Evolutionary conservation across 2,113 vertebrate genomes (phyloP).

Genomic region (Sinosuthora webbiana): DNA sequence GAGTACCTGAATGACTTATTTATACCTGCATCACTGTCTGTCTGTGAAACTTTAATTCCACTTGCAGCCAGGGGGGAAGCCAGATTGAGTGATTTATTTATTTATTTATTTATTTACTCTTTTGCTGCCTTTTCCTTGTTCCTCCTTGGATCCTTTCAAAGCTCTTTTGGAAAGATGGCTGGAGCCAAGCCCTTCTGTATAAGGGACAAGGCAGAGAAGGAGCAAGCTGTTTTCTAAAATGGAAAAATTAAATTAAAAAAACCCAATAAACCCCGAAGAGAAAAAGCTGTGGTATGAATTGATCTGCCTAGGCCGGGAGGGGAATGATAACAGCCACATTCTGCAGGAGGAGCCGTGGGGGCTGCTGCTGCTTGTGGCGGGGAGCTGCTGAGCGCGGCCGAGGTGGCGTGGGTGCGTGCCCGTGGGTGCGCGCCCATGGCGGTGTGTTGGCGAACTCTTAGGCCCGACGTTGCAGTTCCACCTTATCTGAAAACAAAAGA

Average conservation of each 20-base stretch:
- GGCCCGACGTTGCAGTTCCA: neutral
- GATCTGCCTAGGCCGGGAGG: neutral
- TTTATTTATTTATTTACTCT: neutral
- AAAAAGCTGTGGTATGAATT: neutral
- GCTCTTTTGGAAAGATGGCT: no score
- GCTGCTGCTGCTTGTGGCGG: neutral
- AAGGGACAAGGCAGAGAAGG: neutral
- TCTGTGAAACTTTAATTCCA: neutral
- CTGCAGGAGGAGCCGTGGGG: neutral
- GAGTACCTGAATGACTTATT: neutral
- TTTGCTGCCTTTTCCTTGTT: neutral
- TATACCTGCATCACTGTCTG: neutral
- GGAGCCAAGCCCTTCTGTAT: neutral
- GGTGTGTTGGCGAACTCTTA: neutral
- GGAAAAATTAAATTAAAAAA: neutral
- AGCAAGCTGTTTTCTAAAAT: neutral
- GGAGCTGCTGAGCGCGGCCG: neutral
- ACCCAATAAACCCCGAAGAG: neutral
- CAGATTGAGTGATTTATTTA: neutral
- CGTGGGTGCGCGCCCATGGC: neutral
- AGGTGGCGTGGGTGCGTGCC: neutral
- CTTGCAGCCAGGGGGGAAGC: neutral
- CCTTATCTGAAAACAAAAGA: conserved; percentile 57
- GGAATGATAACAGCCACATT: fast-evolving
- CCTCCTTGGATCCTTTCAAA: neutral